A percentile compares a stretch with the other conserved stretches of the same genome.
These are phyloP conservation scores for Leucoma salicis DNA, from an alignment of 2,888 invertebrate species.

Conservation along the genomic window DNA sequence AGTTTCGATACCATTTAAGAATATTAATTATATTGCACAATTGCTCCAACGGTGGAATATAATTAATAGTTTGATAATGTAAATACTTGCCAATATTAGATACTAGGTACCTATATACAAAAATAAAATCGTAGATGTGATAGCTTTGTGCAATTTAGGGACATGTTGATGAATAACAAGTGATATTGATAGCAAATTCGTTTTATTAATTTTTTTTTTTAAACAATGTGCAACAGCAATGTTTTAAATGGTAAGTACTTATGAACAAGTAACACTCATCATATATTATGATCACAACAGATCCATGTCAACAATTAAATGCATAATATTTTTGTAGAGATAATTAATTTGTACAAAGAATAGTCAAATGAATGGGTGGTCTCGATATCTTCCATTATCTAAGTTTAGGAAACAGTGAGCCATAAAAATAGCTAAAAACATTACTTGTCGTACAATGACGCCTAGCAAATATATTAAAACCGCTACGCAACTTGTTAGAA, in stretches of 20 bases:
- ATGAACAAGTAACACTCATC: background rate
- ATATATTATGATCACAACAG: background rate
- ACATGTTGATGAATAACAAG: constrained; percentile 23
- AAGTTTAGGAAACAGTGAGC: background rate
- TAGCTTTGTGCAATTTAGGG: constrained; percentile 5
- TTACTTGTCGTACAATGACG: background rate
- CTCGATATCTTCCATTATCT: background rate
- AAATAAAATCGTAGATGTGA: constrained; percentile 24
- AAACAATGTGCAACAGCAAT: background rate
- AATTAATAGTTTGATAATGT: too few relatives aligned
- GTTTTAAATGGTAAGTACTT: background rate
- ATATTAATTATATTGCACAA: too few relatives aligned
- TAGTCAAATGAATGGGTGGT: too few relatives aligned
- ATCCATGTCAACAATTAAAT: background rate
- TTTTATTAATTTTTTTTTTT: constrained; percentile 27
- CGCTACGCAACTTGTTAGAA: too few relatives aligned
- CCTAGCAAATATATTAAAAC: too few relatives aligned
- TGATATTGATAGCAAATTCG: constrained; percentile 19
- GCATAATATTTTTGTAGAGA: background rate
- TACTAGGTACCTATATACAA: constrained; percentile 25
- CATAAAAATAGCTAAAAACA: background rate
- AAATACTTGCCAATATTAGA: constrained; percentile 24
- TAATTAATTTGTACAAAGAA: too few relatives aligned
- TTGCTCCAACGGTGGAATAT: too few relatives aligned
- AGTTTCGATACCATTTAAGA: too few relatives aligned